Base-by-base conservation (phyloP, 2,113 vertebrate species). In the Salvelinus namaycush region DNA sequence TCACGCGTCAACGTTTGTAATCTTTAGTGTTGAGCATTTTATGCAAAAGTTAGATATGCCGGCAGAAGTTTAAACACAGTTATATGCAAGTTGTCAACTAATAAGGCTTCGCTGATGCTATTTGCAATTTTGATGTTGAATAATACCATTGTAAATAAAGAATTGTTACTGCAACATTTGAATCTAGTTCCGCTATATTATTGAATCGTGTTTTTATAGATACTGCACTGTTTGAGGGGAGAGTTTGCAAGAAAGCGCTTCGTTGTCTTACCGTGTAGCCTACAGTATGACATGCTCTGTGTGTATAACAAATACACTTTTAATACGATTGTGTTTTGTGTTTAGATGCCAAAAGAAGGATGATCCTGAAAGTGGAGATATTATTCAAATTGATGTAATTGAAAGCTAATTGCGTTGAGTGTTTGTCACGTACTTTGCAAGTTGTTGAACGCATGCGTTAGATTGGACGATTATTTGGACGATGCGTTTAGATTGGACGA, bases 81-180 rank as follows among this genome's bases (percentile, higher is more conserved):
- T 99, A 99, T 99, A 99, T 99, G 97, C 97, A 99, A 99, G 96
- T 97, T 93, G 92, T 94, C 87, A 93, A 94, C 93, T 99, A 97
- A 98, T 98, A 98, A 97, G 97, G 97, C 97, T 99, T 99, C 95
- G 97, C 97, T 96, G 96, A 97, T 96, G 97, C 96, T 97, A 93
- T 97, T 97, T 96, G 97, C 96, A 95, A 94, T 95, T 95, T 95
- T 95, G 94, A 96, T 96, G 96, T 96, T 96, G 95, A 96, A 96
- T 96, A 96, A 95, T 96, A 94, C 94, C 95, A 95, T 97, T 99
- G 97, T 99, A 99, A 98, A 99, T 99, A 99, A 99, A 99, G 96
- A 99, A 97, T 97, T 97, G 97, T 98, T 99, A 98, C 96, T 97
- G 96, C 97, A 96, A 95, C 95, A 95, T 95, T 97, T 97, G 95